Conservation (phyloP, 2,888 invertebrate species). For the Hydrotaea cyrtoneurina region DNA sequence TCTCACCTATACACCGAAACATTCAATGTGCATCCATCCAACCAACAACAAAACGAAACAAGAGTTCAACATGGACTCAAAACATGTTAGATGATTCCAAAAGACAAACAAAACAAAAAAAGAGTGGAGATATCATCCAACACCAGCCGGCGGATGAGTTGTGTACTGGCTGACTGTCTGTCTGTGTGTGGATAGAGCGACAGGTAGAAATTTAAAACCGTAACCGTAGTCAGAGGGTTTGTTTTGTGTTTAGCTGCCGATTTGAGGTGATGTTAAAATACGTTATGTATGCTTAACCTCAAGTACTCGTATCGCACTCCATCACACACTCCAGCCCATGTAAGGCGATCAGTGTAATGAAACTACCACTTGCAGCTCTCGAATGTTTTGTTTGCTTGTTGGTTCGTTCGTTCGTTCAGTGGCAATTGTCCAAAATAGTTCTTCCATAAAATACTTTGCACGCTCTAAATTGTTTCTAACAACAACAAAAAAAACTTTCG, state of each 20-base stretch:
- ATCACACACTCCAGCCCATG: slow-evolving; percentile 1
- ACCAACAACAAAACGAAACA: slow-evolving; percentile 4
- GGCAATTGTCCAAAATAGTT: slow-evolving; percentile 33
- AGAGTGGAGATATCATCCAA: not conserved
- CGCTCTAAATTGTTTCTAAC: slow-evolving; percentile 38
- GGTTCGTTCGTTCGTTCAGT: not conserved
- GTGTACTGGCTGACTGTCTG: slow-evolving; percentile 1
- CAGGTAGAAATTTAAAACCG: slow-evolving; percentile 36
- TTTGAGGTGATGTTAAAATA: slow-evolving; percentile 17
- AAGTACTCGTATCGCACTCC: slow-evolving; percentile 19
- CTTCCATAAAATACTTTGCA: slow-evolving; percentile 50
- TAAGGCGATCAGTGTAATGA: slow-evolving; percentile 31
- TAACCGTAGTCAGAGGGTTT: slow-evolving; percentile 10
- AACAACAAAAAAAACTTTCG: not conserved
- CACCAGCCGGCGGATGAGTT: slow-evolving; percentile 16
- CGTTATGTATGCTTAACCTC: slow-evolving; percentile 13
- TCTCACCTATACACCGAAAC: not conserved
- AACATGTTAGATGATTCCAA: slow-evolving; percentile 3
- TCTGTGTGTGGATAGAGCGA: slow-evolving; percentile 5
- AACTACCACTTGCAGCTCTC: not conserved
- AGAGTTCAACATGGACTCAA: slow-evolving; percentile 17
- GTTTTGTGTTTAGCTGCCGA: slow-evolving; percentile 8
- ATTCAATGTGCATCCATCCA: not conserved
- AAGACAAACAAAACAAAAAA: not conserved
- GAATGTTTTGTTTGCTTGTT: too few relatives aligned